These are phyloP conservation scores for Rhagologus leucostigma DNA, from an alignment of 2,113 vertebrate genomes.

Conservation along the genomic window DNA sequence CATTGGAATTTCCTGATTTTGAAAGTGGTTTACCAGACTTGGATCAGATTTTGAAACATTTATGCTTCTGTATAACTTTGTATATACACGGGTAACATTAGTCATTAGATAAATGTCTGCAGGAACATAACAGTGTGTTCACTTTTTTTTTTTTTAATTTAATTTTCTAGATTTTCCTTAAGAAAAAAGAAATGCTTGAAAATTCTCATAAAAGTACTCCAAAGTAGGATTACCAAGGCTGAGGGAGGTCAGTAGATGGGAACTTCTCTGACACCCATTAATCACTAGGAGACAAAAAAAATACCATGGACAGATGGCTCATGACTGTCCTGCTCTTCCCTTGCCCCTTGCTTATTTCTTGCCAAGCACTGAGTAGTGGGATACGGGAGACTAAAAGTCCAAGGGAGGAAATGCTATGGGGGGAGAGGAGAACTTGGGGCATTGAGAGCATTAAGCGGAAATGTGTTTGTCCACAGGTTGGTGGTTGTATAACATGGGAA, in stretches of 20 bases:
- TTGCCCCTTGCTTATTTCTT: not conserved
- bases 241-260: not conserved
- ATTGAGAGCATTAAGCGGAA: not conserved
- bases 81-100: not conserved
- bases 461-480: not conserved
- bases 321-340: not conserved
- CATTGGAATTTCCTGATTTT: constrained; percentile 41
- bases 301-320: not conserved
- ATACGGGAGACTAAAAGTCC: not conserved
- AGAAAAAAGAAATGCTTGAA: not conserved
- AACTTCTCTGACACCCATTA: not conserved
- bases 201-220: not conserved
- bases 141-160: not conserved
- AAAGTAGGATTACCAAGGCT: not conserved
- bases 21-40: constrained; percentile 45
- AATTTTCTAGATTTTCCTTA: not conserved
- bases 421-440: not conserved
- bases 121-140: not conserved
- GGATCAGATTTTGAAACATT: constrained; percentile 12
- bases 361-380: not conserved
- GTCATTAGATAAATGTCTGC: constrained; percentile 28
- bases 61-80: constrained; percentile 3
- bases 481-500: not conserved
- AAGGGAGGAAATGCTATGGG: not conserved
- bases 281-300: not conserved